Evolutionary conservation across 2,113 vertebrate species (phyloP).

Genomic region (Varanus salvator): DNA sequence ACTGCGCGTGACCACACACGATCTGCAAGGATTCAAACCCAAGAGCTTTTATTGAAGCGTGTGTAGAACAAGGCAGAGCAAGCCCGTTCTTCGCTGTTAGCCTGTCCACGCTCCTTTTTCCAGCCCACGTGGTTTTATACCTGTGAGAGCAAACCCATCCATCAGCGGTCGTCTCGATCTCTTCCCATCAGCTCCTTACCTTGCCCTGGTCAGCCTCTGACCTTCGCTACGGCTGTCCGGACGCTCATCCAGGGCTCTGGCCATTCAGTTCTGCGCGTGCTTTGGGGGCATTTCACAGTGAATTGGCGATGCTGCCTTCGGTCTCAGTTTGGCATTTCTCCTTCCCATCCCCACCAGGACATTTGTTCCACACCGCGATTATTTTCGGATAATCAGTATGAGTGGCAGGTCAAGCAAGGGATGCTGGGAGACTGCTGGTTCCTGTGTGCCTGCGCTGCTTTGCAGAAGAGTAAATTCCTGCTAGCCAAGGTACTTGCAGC

Average conservation of each 20-base stretch:
- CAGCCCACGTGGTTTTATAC: too few species aligned
- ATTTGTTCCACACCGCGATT: constrained; percentile 85
- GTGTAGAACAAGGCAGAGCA: too few species aligned
- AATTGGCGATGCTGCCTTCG: background rate
- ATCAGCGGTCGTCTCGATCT: too few species aligned
- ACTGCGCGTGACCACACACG: too few species aligned
- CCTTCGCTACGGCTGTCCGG: background rate
- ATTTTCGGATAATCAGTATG: constrained; percentile 79
- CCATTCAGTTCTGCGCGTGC: background rate
- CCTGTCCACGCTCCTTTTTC: too few species aligned
- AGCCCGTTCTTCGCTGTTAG: too few species aligned
- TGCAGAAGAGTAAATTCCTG: constrained; percentile 86
- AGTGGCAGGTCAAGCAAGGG: constrained; percentile 91
- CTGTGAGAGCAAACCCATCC: too few species aligned
- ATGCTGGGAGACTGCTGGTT: constrained; percentile 97
- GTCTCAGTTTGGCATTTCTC: constrained; percentile 45
- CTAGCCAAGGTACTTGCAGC: constrained; percentile 83
- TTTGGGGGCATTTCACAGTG: background rate
- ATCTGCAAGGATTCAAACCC: too few species aligned
- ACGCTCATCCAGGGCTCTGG: background rate
- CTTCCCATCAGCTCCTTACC: too few species aligned
- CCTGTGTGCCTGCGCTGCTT: constrained; percentile 90
- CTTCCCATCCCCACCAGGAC: constrained; percentile 77
- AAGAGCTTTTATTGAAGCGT: too few species aligned
- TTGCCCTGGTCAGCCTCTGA: too few species aligned